Conservation (phyloP, 2,888 invertebrate genomes). For the Apocheima hispidaria region DNA sequence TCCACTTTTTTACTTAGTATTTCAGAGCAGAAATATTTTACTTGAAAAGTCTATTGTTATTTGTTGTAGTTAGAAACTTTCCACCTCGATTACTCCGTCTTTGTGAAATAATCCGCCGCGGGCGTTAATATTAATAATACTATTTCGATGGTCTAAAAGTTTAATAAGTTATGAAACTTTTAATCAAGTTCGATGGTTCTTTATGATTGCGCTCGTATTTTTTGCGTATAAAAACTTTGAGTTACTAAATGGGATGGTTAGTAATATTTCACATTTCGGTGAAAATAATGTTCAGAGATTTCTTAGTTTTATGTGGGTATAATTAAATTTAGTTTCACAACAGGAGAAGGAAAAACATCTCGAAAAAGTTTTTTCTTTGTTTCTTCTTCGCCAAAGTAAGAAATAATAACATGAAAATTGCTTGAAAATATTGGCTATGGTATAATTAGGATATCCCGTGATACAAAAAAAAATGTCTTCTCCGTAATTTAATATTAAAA, state of each 20-base stretch:
- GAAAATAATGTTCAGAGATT: constrained; percentile 5
- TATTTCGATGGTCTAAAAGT: constrained; percentile 35
- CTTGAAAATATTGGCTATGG: too few relatives aligned
- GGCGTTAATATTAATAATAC: constrained; percentile 31
- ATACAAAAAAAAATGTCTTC: too few relatives aligned
- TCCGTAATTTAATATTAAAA: too few relatives aligned
- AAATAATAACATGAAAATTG: too few relatives aligned
- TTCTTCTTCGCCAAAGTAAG: too few relatives aligned
- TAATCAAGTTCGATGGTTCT: constrained; percentile 26
- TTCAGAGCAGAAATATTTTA: constrained; percentile 24
- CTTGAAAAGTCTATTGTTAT: constrained; percentile 31
- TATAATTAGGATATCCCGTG: too few relatives aligned
- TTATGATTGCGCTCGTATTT: constrained; percentile 25
- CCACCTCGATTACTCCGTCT: constrained; percentile 27
- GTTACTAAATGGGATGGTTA: constrained; percentile 23
- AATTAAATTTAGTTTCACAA: constrained; percentile 14
- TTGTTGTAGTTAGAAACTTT: constrained; percentile 33
- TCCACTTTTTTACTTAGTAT: constrained; percentile 12
- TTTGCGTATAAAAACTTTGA: constrained; percentile 27
- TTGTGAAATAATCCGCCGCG: constrained; percentile 30
- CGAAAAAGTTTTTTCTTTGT: too few relatives aligned
- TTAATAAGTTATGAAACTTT: constrained; percentile 38
- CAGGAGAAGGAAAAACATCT: too few relatives aligned
- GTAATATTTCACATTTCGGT: constrained; percentile 13
- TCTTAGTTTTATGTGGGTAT: constrained; percentile 5